Evolutionary conservation across 2,797 vertebrate species (phyloP).

Genomic region (Arctocebus calabarensis): DNA sequence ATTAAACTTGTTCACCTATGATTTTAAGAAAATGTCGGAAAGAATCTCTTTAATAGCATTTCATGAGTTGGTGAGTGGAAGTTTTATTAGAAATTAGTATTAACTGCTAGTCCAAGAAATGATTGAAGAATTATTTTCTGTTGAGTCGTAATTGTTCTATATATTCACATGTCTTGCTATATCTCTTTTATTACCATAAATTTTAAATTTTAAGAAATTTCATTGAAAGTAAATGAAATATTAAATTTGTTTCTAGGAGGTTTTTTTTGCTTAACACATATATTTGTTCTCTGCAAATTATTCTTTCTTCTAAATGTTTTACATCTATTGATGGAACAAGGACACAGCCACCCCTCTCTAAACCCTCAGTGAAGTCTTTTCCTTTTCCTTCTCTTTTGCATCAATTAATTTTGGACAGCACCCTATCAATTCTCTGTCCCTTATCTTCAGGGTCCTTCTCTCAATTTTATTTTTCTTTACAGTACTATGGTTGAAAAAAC

Average conservation of each 20-base stretch:
- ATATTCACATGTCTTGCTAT: neutral
- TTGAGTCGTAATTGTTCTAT: neutral
- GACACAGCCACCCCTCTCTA: neutral
- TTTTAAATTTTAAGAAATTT: neutral
- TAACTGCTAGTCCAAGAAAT: neutral
- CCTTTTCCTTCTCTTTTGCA: neutral
- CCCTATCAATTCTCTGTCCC: neutral
- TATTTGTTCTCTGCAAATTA: neutral
- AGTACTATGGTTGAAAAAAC: neutral
- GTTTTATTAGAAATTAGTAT: neutral
- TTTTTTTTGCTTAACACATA: neutral
- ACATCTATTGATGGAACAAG: neutral
- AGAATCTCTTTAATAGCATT: neutral
- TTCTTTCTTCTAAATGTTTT: neutral
- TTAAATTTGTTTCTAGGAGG: neutral
- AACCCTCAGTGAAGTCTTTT: neutral
- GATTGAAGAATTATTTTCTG: neutral
- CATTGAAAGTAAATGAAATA: neutral
- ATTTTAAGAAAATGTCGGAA: slow-evolving; percentile 42
- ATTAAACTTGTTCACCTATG: slow-evolving; percentile 8
- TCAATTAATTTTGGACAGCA: neutral
- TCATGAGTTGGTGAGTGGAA: neutral
- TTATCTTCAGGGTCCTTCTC: neutral
- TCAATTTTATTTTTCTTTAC: neutral
- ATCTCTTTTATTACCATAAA: neutral